Evolutionary conservation across 30 jellyfish, hydroid and myxozoan species (phyloP), one percentile per base, ranked within the genome.

Genomic region (Chrysaora quinquecirrha): DNA sequence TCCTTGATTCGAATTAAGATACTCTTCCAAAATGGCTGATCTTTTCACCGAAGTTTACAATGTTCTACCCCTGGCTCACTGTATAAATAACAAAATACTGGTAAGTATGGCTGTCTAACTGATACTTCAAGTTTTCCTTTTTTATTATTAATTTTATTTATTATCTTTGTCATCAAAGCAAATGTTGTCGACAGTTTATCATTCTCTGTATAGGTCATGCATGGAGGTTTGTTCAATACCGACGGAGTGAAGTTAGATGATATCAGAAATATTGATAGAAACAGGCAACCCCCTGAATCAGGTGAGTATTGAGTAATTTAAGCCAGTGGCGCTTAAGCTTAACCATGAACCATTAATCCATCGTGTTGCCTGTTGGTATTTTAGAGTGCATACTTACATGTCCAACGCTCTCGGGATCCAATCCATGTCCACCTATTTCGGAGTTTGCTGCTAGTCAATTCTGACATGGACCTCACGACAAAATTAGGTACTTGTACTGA

Each of bases 211-310:
- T 84, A 95, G 99, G 96, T 82, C 3, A 89, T 95, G 97, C 99
- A 95, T 86, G 99, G 99, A 33, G 99, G 99, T 18, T 68, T 95
- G 18, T 91, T 91, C 56, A 86, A 95, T 50, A 62, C 87, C 29
- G 98, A 89, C 64, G 91, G 75, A 30, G 97, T 95, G 30, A 95
- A 97, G 12, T 43, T 95, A 56, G 91, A 90, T 2, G 99, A 85
- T 85, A 95, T 95, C 38, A 86, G 75, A 52, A 80, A 82, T 2
- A 72, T 86, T 32, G 88, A 85, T 43, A 63, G 99, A 56, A 78
- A 89, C 72, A 78, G 96, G 47, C 98, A 95, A 63, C 98, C 98
- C 2, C 97, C 98, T 30, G 99, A 95, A n/a, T 85, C 97, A 64
- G 97, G 99, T 95, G 10, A 31, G 87, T 2, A 20, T n/a, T n/a